Percentiles rank a stretch among this genome's conserved stretches.
These are phyloP conservation scores for Erpornis zantholeuca DNA, from an alignment of 2,113 vertebrate species.

Conservation along the genomic window DNA sequence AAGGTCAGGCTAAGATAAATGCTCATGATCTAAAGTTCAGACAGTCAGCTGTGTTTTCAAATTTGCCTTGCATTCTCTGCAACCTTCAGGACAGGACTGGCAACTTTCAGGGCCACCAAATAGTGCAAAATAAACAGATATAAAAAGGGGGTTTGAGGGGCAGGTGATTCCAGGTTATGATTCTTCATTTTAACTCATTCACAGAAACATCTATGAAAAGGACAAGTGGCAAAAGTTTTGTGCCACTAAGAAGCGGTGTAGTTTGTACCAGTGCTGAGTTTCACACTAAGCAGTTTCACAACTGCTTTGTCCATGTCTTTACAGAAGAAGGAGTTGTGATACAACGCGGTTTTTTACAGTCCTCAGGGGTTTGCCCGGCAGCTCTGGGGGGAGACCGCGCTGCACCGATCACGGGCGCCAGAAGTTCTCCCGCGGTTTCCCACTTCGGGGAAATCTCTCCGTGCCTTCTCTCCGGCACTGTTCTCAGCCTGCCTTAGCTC, in stretches of 20 bases:
- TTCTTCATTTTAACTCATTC: not conserved
- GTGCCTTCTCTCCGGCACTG: too few species aligned
- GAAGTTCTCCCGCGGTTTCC: too few species aligned
- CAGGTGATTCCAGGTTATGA: not conserved
- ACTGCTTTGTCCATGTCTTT: not conserved
- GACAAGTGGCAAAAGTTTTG: not conserved
- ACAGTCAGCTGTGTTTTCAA: not conserved
- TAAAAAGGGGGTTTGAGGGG: accelerated
- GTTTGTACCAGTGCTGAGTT: not conserved
- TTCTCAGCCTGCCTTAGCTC: too few species aligned
- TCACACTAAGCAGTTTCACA: not conserved
- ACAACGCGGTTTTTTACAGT: too few species aligned
- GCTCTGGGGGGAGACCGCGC: too few species aligned
- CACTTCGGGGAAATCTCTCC: too few species aligned
- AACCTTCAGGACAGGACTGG: not conserved
- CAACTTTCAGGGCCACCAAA: not conserved
- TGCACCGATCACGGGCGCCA: too few species aligned
- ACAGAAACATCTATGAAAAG: not conserved
- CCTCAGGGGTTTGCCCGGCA: too few species aligned
- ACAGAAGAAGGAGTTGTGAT: not conserved
- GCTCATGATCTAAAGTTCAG: not conserved
- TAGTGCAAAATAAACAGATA: not conserved
- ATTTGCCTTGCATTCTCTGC: not conserved
- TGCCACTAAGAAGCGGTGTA: not conserved
- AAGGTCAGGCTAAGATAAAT: not conserved